Base-by-base conservation (phyloP, 2,113 vertebrate genomes). In the Ictalurus furcatus region DNA sequence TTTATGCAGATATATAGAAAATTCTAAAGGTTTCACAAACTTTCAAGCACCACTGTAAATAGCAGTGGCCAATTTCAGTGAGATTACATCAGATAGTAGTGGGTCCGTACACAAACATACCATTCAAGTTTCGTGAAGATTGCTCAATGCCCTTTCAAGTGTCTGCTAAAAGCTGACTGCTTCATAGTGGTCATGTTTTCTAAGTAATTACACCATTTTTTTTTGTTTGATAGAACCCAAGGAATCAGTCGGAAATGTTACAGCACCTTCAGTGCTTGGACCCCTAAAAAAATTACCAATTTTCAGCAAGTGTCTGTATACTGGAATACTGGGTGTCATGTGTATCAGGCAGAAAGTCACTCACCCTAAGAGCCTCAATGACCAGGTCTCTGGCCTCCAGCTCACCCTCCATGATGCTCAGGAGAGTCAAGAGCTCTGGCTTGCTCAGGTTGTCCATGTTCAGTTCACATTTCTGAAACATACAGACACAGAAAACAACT, bases 391-490 rank as follows among this genome's bases (percentile, higher is more conserved):
- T 96, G 87, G 98, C 98, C 92, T 99, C 98, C 85, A 99, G 95
- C 87, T 99, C 98, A 56, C 98, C 98, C 93, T 99, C 98, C 96
- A 99, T 97, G 94, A 99, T 95, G 25, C 98, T 99, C 91, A 99
- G 95, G 83, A 99, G 96, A 88, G 98, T 98, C 74, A 97, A 96
- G 89, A 99, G 91, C 92, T 99, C 98, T 1, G 97, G 93, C 91
- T 97, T 98, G 94, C 97, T 99, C 94, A 99, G 94, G 90, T 96
- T 98, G 94, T 99, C 98, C 96, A 99, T 97, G 95, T 99, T 98
- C 93, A 99, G 97, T 90, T 99, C 98, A 93, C 94, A 97, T 95
- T 96, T 98, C 98, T 99, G 96, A 76, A 91, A 91, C 14, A 90
- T 40, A 88, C 48, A 91, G n/a, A 90, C 48, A 84, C 25, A 82